Conservation (phyloP, 2,113 vertebrate species). For the Suricata suricatta region DNA sequence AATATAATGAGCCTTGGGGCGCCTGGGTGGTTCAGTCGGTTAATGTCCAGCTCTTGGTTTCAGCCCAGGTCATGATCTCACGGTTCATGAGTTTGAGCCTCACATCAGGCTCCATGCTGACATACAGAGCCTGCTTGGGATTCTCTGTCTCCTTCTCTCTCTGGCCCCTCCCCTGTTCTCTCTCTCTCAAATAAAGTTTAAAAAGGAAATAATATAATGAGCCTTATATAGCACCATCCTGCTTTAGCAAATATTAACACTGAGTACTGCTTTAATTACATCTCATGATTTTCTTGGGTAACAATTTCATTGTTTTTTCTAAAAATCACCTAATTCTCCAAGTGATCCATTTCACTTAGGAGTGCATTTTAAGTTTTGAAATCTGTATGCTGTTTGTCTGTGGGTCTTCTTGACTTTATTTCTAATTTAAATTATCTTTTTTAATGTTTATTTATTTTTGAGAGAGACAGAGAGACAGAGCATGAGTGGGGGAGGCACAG, state of each 20-base stretch:
- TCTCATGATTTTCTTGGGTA: slow-evolving; percentile 18
- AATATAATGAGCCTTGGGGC: neutral
- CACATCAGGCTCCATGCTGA: no score
- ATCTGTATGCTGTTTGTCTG: neutral
- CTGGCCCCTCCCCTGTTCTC: no score
- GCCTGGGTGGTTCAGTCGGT: no score
- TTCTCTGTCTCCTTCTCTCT: no score
- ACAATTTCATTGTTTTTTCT: slow-evolving; percentile 9
- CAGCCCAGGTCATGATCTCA: no score
- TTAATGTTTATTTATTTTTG: neutral
- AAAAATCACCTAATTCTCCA: slow-evolving; percentile 2
- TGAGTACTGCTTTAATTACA: neutral
- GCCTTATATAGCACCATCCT: neutral
- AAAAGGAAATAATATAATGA: slow-evolving; percentile 18
- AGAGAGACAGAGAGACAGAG: neutral
- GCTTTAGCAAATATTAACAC: slow-evolving; percentile 7
- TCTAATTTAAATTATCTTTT: slow-evolving; percentile 1
- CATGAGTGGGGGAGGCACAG: no score
- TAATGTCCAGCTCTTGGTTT: no score
- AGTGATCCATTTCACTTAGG: neutral
- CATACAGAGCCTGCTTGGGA: no score
- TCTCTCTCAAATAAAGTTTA: neutral
- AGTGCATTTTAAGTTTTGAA: neutral
- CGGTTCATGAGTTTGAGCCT: no score
- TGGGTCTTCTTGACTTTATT: neutral